These are phyloP conservation scores for Alethe castanea DNA, from an alignment of 2,113 vertebrate species.

Conservation along the genomic window DNA sequence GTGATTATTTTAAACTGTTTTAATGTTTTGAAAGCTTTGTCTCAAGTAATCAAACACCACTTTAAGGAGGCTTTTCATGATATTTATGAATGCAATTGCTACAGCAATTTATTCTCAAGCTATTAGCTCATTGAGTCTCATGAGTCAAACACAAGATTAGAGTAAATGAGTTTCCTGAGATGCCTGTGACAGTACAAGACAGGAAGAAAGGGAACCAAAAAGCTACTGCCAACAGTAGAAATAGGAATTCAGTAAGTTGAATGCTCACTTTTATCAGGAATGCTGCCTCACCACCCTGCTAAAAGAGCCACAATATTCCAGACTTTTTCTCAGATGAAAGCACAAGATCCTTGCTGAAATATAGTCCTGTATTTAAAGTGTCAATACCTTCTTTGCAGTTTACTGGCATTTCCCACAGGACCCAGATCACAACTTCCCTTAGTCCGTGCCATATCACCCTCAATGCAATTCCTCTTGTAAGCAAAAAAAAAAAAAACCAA, in stretches of 20 bases:
- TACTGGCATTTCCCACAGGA: background rate
- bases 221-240: background rate
- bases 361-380: background rate
- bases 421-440: background rate
- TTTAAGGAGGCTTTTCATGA: background rate
- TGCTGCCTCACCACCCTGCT: background rate
- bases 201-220: background rate
- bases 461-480: background rate
- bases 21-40: slow-evolving; percentile 30
- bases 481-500: background rate
- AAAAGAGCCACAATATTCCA: background rate
- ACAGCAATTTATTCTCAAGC: slow-evolving; percentile 11
- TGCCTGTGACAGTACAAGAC: background rate
- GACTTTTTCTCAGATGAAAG: background rate
- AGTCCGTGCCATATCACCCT: background rate
- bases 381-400: background rate
- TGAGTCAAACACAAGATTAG: background rate
- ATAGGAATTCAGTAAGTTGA: background rate
- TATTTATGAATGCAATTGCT: slow-evolving; percentile 1
- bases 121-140: background rate
- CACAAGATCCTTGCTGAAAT: background rate
- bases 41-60: slow-evolving; percentile 6
- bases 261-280: background rate
- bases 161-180: background rate
- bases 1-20: slow-evolving; percentile 14